phyloP scores from a whole-genome alignment of 1,140 invertebrate genomes.

The Acromyrmex heyeri region DNA sequence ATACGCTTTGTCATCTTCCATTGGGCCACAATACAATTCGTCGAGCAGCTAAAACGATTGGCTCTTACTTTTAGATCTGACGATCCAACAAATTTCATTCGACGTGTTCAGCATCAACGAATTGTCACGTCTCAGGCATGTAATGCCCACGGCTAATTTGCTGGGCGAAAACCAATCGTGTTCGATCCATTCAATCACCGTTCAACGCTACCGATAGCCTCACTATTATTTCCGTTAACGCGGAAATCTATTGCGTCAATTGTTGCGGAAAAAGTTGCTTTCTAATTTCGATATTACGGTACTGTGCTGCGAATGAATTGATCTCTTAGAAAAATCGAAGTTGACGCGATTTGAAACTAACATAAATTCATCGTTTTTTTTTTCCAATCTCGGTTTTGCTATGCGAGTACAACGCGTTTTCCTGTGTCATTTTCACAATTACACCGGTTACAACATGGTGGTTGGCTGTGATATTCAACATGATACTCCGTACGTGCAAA shows the following conservation, averaged over 20 bases:
- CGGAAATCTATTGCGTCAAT: not conserved
- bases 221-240: not conserved
- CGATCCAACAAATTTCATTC: not conserved
- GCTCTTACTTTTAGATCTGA: not conserved
- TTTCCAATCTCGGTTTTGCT: not conserved
- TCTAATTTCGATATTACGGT: not conserved
- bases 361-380: not conserved
- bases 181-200: too few species aligned
- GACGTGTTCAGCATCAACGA: not conserved
- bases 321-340: not conserved
- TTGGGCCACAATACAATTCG: not conserved
- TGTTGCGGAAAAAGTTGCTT: not conserved
- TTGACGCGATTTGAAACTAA: not conserved
- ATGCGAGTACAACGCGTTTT: not conserved
- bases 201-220: not conserved
- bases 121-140: not conserved
- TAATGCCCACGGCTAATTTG: not conserved
- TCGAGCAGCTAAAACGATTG: not conserved
- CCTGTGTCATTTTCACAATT: not conserved
- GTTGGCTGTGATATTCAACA: not conserved
- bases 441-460: slow-evolving; percentile 8
- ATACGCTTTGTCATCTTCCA: not conserved
- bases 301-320: not conserved
- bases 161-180: not conserved
- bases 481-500: not conserved